Conservation (phyloP, 2,797 vertebrate genomes). For the Perodicticus potto region DNA sequence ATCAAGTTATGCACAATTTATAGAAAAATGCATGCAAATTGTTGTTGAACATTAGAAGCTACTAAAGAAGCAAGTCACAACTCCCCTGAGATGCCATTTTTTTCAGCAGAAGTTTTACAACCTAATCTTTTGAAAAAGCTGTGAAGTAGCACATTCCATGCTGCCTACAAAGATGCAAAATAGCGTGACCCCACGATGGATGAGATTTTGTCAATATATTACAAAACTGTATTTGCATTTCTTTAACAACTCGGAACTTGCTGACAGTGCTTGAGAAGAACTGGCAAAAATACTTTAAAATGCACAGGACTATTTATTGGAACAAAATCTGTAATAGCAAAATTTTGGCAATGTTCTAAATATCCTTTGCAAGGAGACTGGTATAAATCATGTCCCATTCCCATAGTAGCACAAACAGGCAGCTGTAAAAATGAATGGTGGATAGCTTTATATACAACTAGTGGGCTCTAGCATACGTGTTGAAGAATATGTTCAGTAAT, state of each 20-base stretch:
- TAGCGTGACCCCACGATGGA: neutral
- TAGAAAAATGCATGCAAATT: neutral
- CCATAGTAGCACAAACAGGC: neutral
- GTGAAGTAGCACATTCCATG: neutral
- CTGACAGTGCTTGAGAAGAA: neutral
- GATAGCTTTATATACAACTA: neutral
- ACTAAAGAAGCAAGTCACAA: neutral
- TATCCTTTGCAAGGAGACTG: neutral
- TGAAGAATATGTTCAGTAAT: neutral
- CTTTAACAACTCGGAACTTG: neutral
- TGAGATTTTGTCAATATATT: neutral
- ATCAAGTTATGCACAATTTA: neutral
- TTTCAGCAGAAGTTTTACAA: neutral
- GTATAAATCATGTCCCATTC: neutral
- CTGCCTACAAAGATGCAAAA: neutral
- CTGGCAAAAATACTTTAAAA: neutral
- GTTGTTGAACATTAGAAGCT: neutral
- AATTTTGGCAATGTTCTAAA: neutral
- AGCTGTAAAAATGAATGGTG: neutral
- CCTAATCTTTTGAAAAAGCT: neutral
- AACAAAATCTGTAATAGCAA: neutral
- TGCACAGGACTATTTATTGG: neutral
- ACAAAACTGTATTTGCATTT: conserved; percentile 6
- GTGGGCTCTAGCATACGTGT: neutral
- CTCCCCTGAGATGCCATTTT: neutral